These are phyloP conservation scores for Chloroclysta siterata DNA, from an alignment of 2,888 invertebrate species.

Conservation along the genomic window DNA sequence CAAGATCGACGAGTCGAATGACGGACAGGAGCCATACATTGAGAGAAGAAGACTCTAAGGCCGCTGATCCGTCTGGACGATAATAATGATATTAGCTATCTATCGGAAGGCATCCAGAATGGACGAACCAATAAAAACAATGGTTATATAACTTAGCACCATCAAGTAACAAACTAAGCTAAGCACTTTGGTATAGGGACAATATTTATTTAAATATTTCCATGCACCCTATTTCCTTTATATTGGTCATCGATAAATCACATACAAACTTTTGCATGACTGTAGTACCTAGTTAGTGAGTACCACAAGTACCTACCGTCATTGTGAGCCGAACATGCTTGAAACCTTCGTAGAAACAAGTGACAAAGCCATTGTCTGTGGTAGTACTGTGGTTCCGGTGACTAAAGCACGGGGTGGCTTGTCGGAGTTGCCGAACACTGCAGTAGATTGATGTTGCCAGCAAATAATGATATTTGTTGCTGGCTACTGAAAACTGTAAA, in stretches of 20 bases:
- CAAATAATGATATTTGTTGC: background rate
- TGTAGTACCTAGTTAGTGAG: background rate
- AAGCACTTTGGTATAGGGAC: too few relatives aligned
- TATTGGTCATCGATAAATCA: constrained; percentile 25
- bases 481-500: background rate
- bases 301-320: constrained; percentile 21
- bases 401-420: constrained; percentile 67
- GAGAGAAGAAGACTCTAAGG: too few relatives aligned
- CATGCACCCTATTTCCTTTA: too few relatives aligned
- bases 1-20: too few relatives aligned
- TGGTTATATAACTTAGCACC: too few relatives aligned
- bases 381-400: constrained; percentile 52
- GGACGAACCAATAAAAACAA: too few relatives aligned
- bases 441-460: constrained; percentile 24
- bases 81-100: too few relatives aligned
- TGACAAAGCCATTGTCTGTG: constrained; percentile 77
- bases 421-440: constrained; percentile 40
- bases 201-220: too few relatives aligned
- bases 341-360: constrained; percentile 63
- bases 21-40: too few relatives aligned
- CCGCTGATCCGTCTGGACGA: too few relatives aligned
- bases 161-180: too few relatives aligned
- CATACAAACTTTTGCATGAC: constrained; percentile 27
- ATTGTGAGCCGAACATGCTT: constrained; percentile 40
- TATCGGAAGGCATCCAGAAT: too few relatives aligned